phyloP scores from a whole-genome alignment of 2,113 vertebrate genomes.

The mouse (Mus musculus) region GRCm39 chr14:30262501-30263000 shows the following conservation, averaged over 20 bases:
- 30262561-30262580: too few relatives aligned
- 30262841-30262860: not conserved
- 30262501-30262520: too few relatives aligned
- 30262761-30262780: not conserved
- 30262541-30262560: too few relatives aligned
- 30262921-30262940: not conserved
- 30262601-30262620: too few relatives aligned
- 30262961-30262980: not conserved
- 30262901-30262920: too few relatives aligned
- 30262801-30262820: conserved; percentile 25
- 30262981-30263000: not conserved
- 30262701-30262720: not conserved
- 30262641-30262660: too few relatives aligned
- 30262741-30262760: not conserved
- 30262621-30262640: too few relatives aligned
- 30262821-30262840: not conserved
- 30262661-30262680: not conserved
- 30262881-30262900: not conserved
- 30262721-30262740: not conserved
- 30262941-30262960: not conserved
- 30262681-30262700: not conserved
- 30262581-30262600: too few relatives aligned
- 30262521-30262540: too few relatives aligned
- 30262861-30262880: not conserved
- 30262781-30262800: not conserved